Conservation (phyloP, 2,113 vertebrate genomes). For the Varanus komodoensis region DNA sequence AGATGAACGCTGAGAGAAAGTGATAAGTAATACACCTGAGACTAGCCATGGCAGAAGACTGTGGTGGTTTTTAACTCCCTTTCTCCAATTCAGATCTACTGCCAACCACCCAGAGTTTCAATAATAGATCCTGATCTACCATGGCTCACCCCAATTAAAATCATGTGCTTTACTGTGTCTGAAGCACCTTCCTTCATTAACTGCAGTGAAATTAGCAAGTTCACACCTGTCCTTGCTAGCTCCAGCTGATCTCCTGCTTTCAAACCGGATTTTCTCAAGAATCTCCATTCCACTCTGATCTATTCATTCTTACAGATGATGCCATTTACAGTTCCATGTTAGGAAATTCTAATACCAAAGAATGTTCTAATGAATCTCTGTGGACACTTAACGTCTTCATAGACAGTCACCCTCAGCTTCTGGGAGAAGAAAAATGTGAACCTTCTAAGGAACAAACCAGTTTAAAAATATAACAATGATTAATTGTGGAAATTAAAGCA, state of each 20-base stretch:
- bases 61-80: too few species aligned
- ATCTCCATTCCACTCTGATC: neutral
- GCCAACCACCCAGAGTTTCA: too few species aligned
- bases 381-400: constrained; percentile 44
- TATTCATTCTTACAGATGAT: neutral
- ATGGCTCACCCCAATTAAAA: too few species aligned
- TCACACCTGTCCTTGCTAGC: neutral
- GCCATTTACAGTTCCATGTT: neutral
- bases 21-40: too few species aligned
- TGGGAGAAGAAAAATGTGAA: constrained; percentile 29
- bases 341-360: constrained; percentile 13
- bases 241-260: neutral
- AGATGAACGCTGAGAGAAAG: too few species aligned
- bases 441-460: neutral
- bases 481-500: constrained; percentile 14
- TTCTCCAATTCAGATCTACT: too few species aligned
- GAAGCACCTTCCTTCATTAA: neutral
- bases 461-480: constrained; percentile 2
- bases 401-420: neutral
- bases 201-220: neutral
- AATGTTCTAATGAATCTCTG: constrained; percentile 26
- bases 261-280: neutral
- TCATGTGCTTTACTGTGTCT: neutral
- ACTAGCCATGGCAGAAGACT: too few species aligned
- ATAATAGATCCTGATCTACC: too few species aligned